Conservation (phyloP, 1,140 invertebrate genomes). For the Phortica variegata region DNA sequence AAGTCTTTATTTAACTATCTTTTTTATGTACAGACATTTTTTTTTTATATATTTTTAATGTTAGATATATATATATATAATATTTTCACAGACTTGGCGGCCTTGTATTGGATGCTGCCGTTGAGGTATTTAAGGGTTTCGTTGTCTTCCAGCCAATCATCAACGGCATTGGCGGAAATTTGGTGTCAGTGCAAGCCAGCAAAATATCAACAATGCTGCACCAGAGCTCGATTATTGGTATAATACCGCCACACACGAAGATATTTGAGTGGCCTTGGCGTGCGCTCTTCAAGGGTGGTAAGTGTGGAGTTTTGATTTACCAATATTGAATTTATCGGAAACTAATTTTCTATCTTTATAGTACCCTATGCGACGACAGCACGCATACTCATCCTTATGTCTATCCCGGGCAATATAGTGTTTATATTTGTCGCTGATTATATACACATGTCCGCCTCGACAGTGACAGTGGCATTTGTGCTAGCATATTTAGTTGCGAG, state of each 20-base stretch:
- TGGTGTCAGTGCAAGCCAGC: constrained; percentile 95
- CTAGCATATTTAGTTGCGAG: constrained; percentile 44
- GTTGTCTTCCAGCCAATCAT: constrained; percentile 90
- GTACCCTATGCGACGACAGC: constrained; percentile 77
- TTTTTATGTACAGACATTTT: constrained; percentile 4
- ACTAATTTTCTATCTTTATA: constrained; percentile 54
- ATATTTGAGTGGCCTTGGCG: constrained; percentile 77
- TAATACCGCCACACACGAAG: constrained; percentile 72
- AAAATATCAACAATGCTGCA: constrained; percentile 92
- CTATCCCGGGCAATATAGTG: constrained; percentile 88
- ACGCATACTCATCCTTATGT: constrained; percentile 80
- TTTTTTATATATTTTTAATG: constrained; percentile 6
- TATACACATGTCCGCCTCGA: constrained; percentile 60
- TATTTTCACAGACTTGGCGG: constrained; percentile 69
- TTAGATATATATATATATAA: constrained; percentile 1
- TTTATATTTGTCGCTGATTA: constrained; percentile 84
- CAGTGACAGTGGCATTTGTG: constrained; percentile 49
- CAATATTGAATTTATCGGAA: not conserved
- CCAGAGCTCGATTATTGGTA: constrained; percentile 73
- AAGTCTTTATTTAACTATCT: too few relatives aligned
- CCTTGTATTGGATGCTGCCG: constrained; percentile 76
- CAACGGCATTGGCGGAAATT: constrained; percentile 94
- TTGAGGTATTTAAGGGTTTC: constrained; percentile 74
- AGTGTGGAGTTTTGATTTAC: constrained; percentile 50
- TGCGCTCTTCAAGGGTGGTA: constrained; percentile 81